phyloP scores from a whole-genome alignment of 2,888 invertebrate species.

The Dioctria linearis region DNA sequence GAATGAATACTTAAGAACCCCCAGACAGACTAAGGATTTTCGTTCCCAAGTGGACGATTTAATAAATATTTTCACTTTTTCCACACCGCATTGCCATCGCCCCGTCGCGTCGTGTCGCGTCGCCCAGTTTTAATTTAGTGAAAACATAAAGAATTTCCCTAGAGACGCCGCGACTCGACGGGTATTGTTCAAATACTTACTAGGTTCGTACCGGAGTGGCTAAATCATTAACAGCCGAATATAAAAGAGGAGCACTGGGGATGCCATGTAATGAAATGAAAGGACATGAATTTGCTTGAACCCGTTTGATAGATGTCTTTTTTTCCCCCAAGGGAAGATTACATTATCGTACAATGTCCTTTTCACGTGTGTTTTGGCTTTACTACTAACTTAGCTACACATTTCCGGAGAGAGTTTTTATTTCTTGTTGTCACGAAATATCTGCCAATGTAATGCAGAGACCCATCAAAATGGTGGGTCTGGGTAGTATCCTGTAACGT shows the following conservation, averaged over 20 bases:
- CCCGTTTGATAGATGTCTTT: conserved; percentile 30
- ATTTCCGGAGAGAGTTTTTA: conserved; percentile 36
- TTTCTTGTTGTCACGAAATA: conserved; percentile 13
- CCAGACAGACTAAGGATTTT: neutral
- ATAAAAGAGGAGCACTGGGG: neutral
- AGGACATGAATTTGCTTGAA: conserved; percentile 21
- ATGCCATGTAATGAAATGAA: neutral
- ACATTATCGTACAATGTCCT: conserved; percentile 44
- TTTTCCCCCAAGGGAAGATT: conserved; percentile 28
- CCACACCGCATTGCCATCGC: neutral
- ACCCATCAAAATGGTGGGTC: too few species aligned
- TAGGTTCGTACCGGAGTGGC: neutral
- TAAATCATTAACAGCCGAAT: conserved; percentile 3
- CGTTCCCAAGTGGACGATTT: neutral
- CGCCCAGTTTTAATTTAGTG: conserved; percentile 8
- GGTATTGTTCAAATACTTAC: too few species aligned
- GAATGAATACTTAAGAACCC: neutral
- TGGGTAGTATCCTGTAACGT: too few species aligned
- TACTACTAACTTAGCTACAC: conserved; percentile 19
- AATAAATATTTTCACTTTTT: conserved; percentile 13
- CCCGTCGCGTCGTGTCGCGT: too few species aligned
- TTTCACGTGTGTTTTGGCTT: conserved; percentile 37
- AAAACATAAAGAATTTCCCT: conserved; percentile 5
- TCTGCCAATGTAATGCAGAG: neutral
- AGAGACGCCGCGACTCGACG: neutral